These are phyloP conservation scores for Rhagoletis pomonella DNA, from an alignment of 1,140 invertebrate species.

Conservation along the genomic window DNA sequence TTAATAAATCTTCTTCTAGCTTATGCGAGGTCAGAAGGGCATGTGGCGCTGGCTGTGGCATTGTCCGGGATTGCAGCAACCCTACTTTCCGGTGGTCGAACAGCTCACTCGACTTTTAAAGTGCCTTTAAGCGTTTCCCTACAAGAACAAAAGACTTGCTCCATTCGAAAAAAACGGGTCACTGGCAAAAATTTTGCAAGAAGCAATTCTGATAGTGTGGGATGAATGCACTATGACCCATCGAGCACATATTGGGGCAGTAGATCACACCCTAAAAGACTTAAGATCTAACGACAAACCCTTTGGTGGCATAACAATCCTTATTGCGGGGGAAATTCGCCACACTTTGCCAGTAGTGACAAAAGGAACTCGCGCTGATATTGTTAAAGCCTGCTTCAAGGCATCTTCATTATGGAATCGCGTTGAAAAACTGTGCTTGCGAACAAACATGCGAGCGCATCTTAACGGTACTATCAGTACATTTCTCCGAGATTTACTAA, in stretches of 20 bases:
- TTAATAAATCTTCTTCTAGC: background rate
- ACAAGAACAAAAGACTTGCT: conserved; percentile 68
- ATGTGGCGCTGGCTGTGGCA: conserved; percentile 59
- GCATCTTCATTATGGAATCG: too few species aligned
- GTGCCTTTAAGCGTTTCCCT: conserved; percentile 60
- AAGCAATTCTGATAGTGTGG: conserved; percentile 66
- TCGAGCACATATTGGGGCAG: conserved; percentile 67
- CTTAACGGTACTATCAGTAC: too few species aligned
- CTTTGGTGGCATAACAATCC: conserved; percentile 67
- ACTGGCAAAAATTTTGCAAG: conserved; percentile 64
- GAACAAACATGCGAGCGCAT: too few species aligned
- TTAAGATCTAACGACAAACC: conserved; percentile 56
- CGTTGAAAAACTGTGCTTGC: too few species aligned
- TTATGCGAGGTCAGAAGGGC: conserved; percentile 60
- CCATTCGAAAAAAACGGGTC: conserved; percentile 64
- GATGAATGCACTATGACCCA: conserved; percentile 73
- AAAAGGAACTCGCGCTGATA: too few species aligned
- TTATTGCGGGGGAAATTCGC: too few species aligned
- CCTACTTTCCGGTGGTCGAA: conserved; percentile 75
- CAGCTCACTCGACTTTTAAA: conserved; percentile 75
- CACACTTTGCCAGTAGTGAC: too few species aligned
- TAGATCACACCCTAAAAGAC: conserved; percentile 73
- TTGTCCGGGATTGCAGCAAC: conserved; percentile 76
- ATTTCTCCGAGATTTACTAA: too few species aligned
- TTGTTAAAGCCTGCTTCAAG: too few species aligned